Percentiles rank a stretch among this genome's conserved stretches.
Conservation (phyloP, 2,888 invertebrate species). For the Dysmachus trigonus region DNA sequence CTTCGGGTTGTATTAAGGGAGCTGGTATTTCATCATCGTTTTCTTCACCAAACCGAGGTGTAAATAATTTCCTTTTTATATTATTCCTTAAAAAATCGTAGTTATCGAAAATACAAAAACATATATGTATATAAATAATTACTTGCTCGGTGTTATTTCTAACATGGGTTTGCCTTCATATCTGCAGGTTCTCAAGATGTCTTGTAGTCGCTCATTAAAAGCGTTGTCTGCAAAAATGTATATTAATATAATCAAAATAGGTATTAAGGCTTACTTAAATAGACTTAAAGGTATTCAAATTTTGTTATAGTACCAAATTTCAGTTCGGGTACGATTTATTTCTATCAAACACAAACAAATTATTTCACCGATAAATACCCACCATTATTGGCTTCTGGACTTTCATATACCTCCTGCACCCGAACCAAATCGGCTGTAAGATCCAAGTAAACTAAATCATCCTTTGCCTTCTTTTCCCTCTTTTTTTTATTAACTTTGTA, state of each 20-base stretch:
- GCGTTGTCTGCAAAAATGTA: conserved; percentile 51
- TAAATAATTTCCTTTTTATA: conserved; percentile 59
- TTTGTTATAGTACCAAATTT: too few species aligned
- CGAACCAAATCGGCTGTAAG: conserved; percentile 58
- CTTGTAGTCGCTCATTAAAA: conserved; percentile 54
- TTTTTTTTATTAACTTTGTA: neutral
- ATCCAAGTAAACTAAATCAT: conserved; percentile 59
- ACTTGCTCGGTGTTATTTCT: conserved; percentile 52
- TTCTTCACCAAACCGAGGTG: conserved; percentile 57
- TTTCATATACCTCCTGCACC: conserved; percentile 52
- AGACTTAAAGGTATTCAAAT: too few species aligned
- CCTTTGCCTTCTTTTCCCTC: conserved; percentile 32
- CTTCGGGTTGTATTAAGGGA: neutral
- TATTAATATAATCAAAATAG: too few species aligned
- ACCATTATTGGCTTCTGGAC: conserved; percentile 55
- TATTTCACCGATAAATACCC: too few species aligned
- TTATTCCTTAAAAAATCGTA: conserved; percentile 40
- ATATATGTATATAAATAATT: neutral
- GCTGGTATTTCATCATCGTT: conserved; percentile 45
- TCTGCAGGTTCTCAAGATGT: conserved; percentile 57
- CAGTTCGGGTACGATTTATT: neutral
- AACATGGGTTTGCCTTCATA: conserved; percentile 55
- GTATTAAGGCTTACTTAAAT: too few species aligned
- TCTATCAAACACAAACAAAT: too few species aligned
- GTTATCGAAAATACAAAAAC: neutral